phyloP scores from a whole-genome alignment of 2,888 invertebrate genomes.

The Nomada ferruginata region DNA sequence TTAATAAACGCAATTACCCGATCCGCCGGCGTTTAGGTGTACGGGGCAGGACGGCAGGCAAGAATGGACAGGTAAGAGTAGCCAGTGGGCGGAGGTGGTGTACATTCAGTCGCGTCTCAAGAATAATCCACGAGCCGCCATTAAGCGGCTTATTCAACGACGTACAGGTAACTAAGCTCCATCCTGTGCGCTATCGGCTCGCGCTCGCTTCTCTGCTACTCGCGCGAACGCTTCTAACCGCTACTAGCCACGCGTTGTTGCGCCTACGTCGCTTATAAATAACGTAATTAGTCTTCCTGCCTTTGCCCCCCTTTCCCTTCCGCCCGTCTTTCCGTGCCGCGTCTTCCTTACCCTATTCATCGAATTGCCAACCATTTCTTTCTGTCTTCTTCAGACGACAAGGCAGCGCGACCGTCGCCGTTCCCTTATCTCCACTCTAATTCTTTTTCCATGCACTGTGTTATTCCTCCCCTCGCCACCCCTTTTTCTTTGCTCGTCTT shows the following conservation, averaged over 20 bases:
- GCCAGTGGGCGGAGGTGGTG: slow-evolving; percentile 25
- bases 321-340: neutral
- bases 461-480: neutral
- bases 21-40: slow-evolving; percentile 68
- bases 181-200: slow-evolving; percentile 1
- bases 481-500: neutral
- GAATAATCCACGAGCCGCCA: slow-evolving; percentile 63
- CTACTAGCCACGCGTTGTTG: slow-evolving; percentile 65
- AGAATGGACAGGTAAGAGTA: slow-evolving; percentile 33
- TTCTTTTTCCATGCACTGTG: slow-evolving; percentile 1
- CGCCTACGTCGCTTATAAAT: slow-evolving; percentile 74
- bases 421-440: slow-evolving; percentile 15
- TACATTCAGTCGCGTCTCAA: slow-evolving; percentile 43
- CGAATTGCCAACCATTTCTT: slow-evolving; percentile 33
- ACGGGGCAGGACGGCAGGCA: slow-evolving; percentile 19
- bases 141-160: slow-evolving; percentile 57
- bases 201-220: neutral
- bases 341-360: slow-evolving; percentile 29
- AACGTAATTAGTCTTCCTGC: slow-evolving; percentile 75
- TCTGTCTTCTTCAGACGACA: neutral
- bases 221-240: slow-evolving; percentile 29
- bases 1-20: slow-evolving; percentile 83
- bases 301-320: slow-evolving; percentile 30
- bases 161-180: slow-evolving; percentile 36
- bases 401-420: slow-evolving; percentile 1